A percentile compares a stretch with the other conserved stretches of the same genome.
These are phyloP conservation scores for Catotricha subobsoleta DNA, from an alignment of 2,888 invertebrate genomes.

Conservation along the genomic window DNA sequence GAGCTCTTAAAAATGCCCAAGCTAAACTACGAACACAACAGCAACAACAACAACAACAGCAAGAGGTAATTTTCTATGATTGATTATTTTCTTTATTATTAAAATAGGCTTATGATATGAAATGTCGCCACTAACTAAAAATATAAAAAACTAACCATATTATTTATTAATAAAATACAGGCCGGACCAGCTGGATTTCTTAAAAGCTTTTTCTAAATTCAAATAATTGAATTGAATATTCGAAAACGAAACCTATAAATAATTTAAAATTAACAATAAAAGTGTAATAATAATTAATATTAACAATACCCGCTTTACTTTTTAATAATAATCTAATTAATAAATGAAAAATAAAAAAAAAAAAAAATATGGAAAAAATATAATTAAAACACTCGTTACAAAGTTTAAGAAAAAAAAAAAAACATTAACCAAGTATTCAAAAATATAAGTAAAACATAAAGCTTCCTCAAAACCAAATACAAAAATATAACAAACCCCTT, in stretches of 20 bases:
- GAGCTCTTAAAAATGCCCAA: constrained; percentile 79
- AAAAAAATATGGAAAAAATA: background rate
- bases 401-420: too few relatives aligned
- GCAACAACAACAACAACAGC: constrained; percentile 57
- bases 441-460: too few relatives aligned
- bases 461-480: too few relatives aligned
- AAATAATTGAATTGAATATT: background rate
- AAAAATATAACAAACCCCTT: too few relatives aligned
- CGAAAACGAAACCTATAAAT: background rate
- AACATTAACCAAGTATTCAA: too few relatives aligned
- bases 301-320: too few relatives aligned
- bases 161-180: constrained; percentile 33
- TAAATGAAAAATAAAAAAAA: background rate
- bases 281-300: too few relatives aligned
- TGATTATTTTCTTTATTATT: background rate
- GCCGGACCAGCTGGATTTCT: constrained; percentile 87
- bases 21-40: constrained; percentile 75
- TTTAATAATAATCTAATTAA: background rate
- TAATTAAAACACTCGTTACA: too few relatives aligned
- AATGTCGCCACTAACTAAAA: constrained; percentile 9
- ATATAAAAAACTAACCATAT: background rate
- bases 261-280: too few relatives aligned
- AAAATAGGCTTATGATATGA: constrained; percentile 7
- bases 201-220: constrained; percentile 79
- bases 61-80: constrained; percentile 25